Percentiles rank a stretch among this genome's conserved stretches.
Evolutionary conservation across 2,888 invertebrate species (phyloP).

Genomic region (Melieria omissa): DNA sequence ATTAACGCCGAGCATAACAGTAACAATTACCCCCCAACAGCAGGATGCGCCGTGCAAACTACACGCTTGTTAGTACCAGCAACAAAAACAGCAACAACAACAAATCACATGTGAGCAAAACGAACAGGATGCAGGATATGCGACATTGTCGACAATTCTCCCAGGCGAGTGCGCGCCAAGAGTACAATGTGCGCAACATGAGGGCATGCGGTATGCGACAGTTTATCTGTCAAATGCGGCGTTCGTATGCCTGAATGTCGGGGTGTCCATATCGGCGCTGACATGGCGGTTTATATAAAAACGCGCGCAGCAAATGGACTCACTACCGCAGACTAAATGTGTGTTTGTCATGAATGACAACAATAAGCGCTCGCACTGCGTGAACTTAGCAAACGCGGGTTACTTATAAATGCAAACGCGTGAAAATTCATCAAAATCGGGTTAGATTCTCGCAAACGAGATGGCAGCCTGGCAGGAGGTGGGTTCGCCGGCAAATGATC

Average conservation of each 20-base stretch:
- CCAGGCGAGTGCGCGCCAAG: constrained; percentile 6
- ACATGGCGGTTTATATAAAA: constrained; percentile 5
- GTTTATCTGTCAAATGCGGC: not conserved
- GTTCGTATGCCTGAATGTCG: not conserved
- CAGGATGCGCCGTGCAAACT: constrained; percentile 34
- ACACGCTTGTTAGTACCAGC: constrained; percentile 36
- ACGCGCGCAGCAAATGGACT: constrained; percentile 34
- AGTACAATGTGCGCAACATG: not conserved
- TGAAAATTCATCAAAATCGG: too few relatives aligned
- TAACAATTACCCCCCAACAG: constrained; percentile 30
- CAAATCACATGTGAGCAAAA: constrained; percentile 23
- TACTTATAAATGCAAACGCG: too few relatives aligned
- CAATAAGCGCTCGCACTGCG: too few relatives aligned
- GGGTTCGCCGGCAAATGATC: too few relatives aligned
- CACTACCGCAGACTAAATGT: constrained; percentile 18
- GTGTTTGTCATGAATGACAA: too few relatives aligned
- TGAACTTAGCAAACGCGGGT: too few relatives aligned
- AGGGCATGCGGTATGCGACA: not conserved
- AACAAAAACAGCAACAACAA: not conserved
- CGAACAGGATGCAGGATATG: constrained; percentile 43
- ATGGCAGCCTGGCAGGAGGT: too few relatives aligned
- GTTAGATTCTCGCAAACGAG: too few relatives aligned
- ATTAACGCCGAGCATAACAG: not conserved
- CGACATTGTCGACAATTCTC: constrained; percentile 50
- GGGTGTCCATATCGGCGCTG: not conserved